These are phyloP conservation scores for Drosophila saltans DNA, from an alignment of 1,140 invertebrate genomes.

Conservation along the genomic window DNA sequence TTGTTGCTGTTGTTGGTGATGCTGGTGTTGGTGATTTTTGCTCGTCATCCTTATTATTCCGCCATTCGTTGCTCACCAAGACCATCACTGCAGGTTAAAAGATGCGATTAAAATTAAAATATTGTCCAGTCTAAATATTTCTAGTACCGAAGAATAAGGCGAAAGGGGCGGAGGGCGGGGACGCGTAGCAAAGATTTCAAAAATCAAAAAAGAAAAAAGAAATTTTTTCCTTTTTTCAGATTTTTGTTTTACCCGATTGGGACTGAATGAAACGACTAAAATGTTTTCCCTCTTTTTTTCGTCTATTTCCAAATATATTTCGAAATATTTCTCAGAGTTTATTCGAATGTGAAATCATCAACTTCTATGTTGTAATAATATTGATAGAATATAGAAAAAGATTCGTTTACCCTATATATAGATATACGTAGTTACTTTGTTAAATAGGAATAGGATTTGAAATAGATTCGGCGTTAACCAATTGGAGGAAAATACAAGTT, in stretches of 20 bases:
- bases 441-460: too few species aligned
- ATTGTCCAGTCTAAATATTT: slow-evolving; percentile 18
- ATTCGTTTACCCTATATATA: too few species aligned
- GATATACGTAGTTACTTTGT: too few species aligned
- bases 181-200: not conserved
- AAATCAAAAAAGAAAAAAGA: not conserved
- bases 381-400: too few species aligned
- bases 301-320: not conserved
- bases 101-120: not conserved
- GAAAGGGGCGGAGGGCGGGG: too few species aligned
- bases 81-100: slow-evolving; percentile 60
- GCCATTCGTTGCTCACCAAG: slow-evolving; percentile 70
- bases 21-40: slow-evolving; percentile 29
- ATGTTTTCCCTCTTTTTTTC: not conserved
- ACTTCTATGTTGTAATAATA: not conserved
- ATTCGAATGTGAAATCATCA: not conserved
- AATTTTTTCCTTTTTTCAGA: slow-evolving; percentile 11
- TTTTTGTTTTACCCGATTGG: slow-evolving; percentile 23
- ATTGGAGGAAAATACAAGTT: too few species aligned
- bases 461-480: too few species aligned
- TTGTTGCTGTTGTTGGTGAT: not conserved
- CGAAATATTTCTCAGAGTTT: slow-evolving; percentile 21
- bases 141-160: not conserved
- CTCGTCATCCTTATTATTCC: slow-evolving; percentile 59
- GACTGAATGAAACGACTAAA: slow-evolving; percentile 27